Base-by-base conservation (phyloP, 1,140 invertebrate genomes). In the Phortica variegata region DNA sequence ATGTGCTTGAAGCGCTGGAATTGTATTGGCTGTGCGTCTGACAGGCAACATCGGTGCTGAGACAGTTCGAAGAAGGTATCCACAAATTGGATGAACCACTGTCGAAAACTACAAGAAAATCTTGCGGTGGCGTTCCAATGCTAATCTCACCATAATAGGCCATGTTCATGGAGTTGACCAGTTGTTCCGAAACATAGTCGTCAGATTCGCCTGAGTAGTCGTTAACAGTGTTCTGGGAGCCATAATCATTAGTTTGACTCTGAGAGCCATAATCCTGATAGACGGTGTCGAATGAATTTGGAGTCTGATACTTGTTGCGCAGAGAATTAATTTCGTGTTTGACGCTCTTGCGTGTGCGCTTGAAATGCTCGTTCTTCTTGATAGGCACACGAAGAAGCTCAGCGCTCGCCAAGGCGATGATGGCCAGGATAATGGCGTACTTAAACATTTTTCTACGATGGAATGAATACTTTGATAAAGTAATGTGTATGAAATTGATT, bases 101-200 rank as follows among this genome's bases (percentile, higher is more conserved):
- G 16, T 68, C 68, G 31, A 72, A 72, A 9, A 72, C 52, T 23
- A 72, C 69, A n/a, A 49, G 56, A 37, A 73, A 73, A 2, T 79
- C 79, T 79, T 99, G 96, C 23, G 89, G 84, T 16, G 96, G 97
- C 37, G 84, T 90, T 47, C 96, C 97, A 76, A 98, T 94, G 0
- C 79, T 77, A 55, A 98, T 97, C 2, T 82, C 82, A 3, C 97
- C 97, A 79, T 61, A 69, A 29, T 72, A 68, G 8, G 58, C 53
- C 61, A 66, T 58, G 21, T 73, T 69, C 49, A 65, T 47, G 3
- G 49, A 47, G 33, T 73, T 73, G 32, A 43, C 34, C 29, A 72
- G 43, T 10, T 46, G 31, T 36, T 72, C 68, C 2, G 32, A 8
- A 2, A 41, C 50, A 18, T 54, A 66, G 2, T 65, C 54, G 2